Base-by-base conservation (phyloP, 1,140 invertebrate species). In the Ceratina japonica region DNA sequence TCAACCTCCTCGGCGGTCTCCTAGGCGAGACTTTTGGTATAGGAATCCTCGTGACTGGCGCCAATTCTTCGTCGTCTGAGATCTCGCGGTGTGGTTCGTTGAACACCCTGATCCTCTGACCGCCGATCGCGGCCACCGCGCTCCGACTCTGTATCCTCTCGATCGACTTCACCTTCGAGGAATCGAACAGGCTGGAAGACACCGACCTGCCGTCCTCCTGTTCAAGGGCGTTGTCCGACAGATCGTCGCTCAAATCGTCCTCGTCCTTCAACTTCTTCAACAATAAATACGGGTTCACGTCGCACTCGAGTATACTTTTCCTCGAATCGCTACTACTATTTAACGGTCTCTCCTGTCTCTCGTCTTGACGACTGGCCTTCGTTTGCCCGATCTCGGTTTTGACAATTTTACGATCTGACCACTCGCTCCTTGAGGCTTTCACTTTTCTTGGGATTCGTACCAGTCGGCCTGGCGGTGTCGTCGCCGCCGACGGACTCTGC, bases 281-380 rank as follows among this genome's bases (percentile, higher is more conserved):
- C 78, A 98, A 91, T 66, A 97, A 95, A 86, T 97, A 97, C 7
- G 97, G 96, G 91, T 97, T 97, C 16, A 97, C 95, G 87, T 97
- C 94, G 90, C 96, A 97, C 86, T 97, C 95, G 18, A 98, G 92
- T 78, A 97, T 97, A 22, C 96, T 97, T 64, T 94, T 94, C 37
- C 94, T 20, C 88, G 92, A 85, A 85, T 93, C 87, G 18, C 51
- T 12, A 18, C 37, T 49, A 37, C 15, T 44, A 10, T 44, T 52
- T 22, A 56, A 61, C 16, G 72, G 52, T 1, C 64, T 80, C 13
- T 84, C 74, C 20, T 71, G 69, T 76, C 83, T 70, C 0, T 85
- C 75, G 12, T 80, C 76, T 13, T 74, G 66, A 16, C 74, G 66
- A 54, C 49, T 62, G 44, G 8, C 64, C 4, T 68, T 79, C 56